phyloP scores from a whole-genome alignment of 1,140 invertebrate genomes.

The Orius insidiosus region DNA sequence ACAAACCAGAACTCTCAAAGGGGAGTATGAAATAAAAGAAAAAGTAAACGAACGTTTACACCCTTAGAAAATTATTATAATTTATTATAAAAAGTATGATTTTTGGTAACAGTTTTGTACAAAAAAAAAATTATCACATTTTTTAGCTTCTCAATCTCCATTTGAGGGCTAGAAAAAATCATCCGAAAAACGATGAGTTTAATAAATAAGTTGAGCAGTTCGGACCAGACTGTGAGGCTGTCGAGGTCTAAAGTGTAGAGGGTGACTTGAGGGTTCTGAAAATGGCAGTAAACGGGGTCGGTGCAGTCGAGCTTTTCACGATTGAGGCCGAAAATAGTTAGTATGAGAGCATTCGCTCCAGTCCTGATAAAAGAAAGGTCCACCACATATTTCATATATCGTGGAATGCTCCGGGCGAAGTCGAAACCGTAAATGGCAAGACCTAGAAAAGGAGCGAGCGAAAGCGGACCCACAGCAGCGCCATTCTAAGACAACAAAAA shows the following conservation, averaged over 20 bases:
- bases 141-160: constrained; percentile 13
- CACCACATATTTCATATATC: constrained; percentile 37
- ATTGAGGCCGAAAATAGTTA: constrained; percentile 40
- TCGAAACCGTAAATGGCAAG: constrained; percentile 46
- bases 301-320: constrained; percentile 34
- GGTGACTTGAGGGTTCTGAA: constrained; percentile 20
- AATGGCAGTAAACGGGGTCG: constrained; percentile 23
- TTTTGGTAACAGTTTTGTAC: no score
- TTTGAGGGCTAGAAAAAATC: constrained; percentile 18
- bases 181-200: constrained; percentile 18
- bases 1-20: no score
- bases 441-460: constrained; percentile 41
- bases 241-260: constrained; percentile 21
- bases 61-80: no score
- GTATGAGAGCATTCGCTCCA: constrained; percentile 37
- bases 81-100: no score
- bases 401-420: constrained; percentile 38
- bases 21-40: no score
- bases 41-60: no score
- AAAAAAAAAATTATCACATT: no score
- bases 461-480: constrained; percentile 38
- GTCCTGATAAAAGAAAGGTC: constrained; percentile 42
- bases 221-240: constrained; percentile 13
- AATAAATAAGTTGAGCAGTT: constrained; percentile 16
- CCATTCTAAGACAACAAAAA: constrained; percentile 38